Evolutionary conservation across 2,113 vertebrate species (phyloP).

Genomic region (Puntigrus tetrazona): DNA sequence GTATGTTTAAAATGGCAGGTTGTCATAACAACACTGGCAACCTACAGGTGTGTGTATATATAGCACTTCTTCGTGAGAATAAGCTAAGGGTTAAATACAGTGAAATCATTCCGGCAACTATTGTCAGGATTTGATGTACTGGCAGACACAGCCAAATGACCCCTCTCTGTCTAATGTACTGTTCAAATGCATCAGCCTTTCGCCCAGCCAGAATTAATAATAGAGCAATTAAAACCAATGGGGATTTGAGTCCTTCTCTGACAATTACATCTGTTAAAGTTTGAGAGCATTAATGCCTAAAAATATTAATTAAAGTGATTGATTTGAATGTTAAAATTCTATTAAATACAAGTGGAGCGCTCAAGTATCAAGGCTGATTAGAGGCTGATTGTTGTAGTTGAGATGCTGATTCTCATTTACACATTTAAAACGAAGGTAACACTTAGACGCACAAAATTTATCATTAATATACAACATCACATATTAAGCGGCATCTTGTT

Average conservation of each 20-base stretch:
- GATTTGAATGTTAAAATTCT: conserved; percentile 78
- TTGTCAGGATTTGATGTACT: conserved; percentile 70
- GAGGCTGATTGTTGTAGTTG: conserved; percentile 65
- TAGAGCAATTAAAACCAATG: conserved; percentile 77
- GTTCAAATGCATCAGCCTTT: conserved; percentile 71
- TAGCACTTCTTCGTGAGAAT: conserved; percentile 5
- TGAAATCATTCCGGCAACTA: conserved; percentile 48
- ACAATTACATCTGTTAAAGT: conserved; percentile 80
- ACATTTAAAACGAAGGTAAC: not conserved
- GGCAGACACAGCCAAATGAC: conserved; percentile 65
- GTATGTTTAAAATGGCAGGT: not conserved
- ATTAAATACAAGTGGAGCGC: conserved; percentile 75
- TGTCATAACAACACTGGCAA: not conserved
- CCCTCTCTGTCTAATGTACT: conserved; percentile 61
- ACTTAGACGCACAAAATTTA: not conserved
- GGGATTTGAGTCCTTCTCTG: conserved; percentile 74
- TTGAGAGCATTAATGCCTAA: conserved; percentile 78
- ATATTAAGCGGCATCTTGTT: not conserved
- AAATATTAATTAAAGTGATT: conserved; percentile 83
- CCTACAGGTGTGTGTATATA: not conserved
- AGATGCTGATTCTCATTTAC: not conserved
- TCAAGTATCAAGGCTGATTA: conserved; percentile 74
- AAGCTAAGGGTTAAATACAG: conserved; percentile 32
- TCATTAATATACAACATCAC: not conserved
- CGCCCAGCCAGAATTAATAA: conserved; percentile 78